Base-by-base conservation (phyloP, 2,888 invertebrate species). In the Dicycla oo region DNA sequence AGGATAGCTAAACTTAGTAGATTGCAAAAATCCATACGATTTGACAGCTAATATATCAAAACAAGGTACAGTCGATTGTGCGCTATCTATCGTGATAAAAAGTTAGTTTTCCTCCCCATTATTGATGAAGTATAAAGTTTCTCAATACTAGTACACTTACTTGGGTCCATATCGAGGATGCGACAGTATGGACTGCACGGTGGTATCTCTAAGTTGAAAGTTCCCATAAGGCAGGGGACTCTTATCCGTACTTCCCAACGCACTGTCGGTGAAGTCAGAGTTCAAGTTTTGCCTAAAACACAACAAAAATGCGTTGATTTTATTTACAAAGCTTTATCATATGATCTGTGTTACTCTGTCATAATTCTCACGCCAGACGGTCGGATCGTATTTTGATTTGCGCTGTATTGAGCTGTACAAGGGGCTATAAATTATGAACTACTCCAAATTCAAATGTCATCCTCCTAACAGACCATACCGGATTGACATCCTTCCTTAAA, bases 241-340 rank as follows among this genome's bases (percentile, higher is more conserved):
- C 95, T 99, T 98, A 91, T 99, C 99, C 54, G 98, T 98, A 81
- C 98, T 98, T 68, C 99, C 99, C 81, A 99, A 94, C 2, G 99
- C 99, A 84, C 98, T 98, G 94, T 99, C 99, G 82, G 99, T 99
- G 93, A 99, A 99, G 95, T 99, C 99, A 1, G 99, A 99, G 94
- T 99, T 99, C 87, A 99, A 96, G 93, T 99, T 99, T 97, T 99
- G 99, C 92, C 99, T 98, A 96, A 3, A 96, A 89, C 75, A 76
- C 43, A 40, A 47, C 45, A 68, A 56, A 74, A 67, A 65, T 65
- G 65, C 20, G 38, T 45, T 20, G 58, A 43, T 69, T 53, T 49
- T 38, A 26, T 43, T 63, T 34, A 40, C 63, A 78, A 78, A 60
- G 68, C 26, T n/a, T 68, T 80, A 80, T 77, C 80, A 34, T 8